phyloP scores from a whole-genome alignment of 2,113 vertebrate genomes.

The Forbesichthys papilliferus region DNA sequence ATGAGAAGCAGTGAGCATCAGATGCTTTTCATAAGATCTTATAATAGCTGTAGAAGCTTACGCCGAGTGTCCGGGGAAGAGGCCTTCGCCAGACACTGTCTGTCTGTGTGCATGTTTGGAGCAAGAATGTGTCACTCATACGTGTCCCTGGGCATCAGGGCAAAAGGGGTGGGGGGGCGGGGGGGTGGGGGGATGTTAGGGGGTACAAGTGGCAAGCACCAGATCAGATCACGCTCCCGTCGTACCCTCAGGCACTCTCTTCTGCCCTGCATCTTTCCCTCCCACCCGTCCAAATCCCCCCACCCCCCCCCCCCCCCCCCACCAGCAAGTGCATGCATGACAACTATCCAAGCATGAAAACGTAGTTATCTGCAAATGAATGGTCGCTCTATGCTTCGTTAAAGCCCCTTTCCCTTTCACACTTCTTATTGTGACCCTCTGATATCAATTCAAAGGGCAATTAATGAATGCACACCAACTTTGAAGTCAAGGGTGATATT shows the following conservation, averaged over 20 bases:
- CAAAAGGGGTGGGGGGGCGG: constrained; percentile 50
- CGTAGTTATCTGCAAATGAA: constrained; percentile 97
- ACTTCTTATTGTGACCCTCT: constrained; percentile 99
- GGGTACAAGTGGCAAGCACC: constrained; percentile 66
- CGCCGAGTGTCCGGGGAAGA: constrained; percentile 62
- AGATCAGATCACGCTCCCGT: constrained; percentile 70
- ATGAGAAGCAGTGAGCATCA: constrained; percentile 24
- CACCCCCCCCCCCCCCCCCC: constrained; percentile 60
- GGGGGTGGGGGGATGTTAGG: constrained; percentile 58
- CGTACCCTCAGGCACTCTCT: constrained; percentile 53
- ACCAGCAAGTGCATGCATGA: constrained; percentile 70
- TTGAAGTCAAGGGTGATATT: constrained; percentile 88
- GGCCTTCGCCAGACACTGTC: constrained; percentile 24
- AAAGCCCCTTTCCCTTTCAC: constrained; percentile 98
- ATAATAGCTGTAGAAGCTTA: constrained; percentile 49
- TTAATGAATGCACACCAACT: constrained; percentile 99
- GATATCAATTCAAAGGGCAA: constrained; percentile 99
- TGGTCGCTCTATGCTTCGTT: constrained; percentile 98
- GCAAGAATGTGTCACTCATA: constrained; percentile 71
- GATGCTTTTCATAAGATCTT: constrained; percentile 27
- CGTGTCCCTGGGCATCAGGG: constrained; percentile 64
- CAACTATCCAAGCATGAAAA: constrained; percentile 72
- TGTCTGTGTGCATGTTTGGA: constrained; percentile 52
- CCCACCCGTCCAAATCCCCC: constrained; percentile 29
- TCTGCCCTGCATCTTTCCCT: constrained; percentile 36